phyloP scores from a whole-genome alignment of 2,797 vertebrate species.

The Alca torda region DNA sequence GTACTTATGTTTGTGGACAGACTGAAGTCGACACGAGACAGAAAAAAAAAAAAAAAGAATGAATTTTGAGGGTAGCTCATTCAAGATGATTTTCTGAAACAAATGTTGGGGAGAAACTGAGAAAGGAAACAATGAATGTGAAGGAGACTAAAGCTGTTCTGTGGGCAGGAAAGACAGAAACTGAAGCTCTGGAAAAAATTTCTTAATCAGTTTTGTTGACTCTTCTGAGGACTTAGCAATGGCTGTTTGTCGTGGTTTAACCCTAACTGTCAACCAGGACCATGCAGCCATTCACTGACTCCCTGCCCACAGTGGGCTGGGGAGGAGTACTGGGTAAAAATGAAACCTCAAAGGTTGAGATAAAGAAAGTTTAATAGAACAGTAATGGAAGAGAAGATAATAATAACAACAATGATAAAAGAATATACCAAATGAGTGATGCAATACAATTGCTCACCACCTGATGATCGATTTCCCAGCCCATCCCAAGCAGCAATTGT shows the following conservation, averaged over 20 bases:
- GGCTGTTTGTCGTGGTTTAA: background rate
- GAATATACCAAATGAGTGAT: background rate
- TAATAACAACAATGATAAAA: background rate
- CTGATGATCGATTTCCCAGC: background rate
- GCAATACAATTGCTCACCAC: background rate
- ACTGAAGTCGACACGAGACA: background rate
- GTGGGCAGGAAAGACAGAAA: background rate
- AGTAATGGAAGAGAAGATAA: background rate
- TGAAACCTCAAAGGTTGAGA: background rate
- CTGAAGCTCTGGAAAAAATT: background rate
- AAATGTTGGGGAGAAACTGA: background rate
- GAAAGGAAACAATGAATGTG: background rate
- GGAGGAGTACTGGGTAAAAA: background rate
- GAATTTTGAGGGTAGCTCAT: background rate
- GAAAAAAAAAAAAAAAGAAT: background rate
- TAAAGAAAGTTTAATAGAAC: background rate
- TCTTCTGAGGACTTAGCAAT: background rate
- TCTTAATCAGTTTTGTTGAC: background rate
- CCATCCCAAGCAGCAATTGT: too few relatives aligned
- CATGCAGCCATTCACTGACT: background rate
- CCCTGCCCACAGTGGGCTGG: background rate
- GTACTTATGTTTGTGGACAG: background rate
- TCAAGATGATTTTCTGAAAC: background rate
- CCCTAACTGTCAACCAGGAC: background rate
- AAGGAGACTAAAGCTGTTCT: background rate